phyloP scores from a whole-genome alignment of 2,113 vertebrate species.

The Pan paniscus region DNA sequence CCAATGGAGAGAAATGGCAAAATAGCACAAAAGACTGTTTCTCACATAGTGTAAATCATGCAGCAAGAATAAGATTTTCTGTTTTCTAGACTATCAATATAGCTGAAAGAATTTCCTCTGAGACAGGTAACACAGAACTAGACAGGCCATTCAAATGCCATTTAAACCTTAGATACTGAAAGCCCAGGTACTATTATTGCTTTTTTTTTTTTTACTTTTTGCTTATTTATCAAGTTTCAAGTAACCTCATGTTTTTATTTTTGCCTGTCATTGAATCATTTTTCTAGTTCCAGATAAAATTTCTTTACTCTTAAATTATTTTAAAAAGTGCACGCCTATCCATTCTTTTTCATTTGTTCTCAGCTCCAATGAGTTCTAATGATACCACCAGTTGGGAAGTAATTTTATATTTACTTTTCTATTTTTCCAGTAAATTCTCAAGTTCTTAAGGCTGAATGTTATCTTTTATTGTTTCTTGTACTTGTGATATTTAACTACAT shows the following conservation, averaged over 20 bases:
- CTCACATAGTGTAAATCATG: conserved; percentile 55
- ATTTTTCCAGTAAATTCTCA: neutral
- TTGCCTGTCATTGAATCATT: conserved; percentile 12
- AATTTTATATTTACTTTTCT: neutral
- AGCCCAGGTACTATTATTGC: neutral
- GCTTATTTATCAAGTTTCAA: conserved; percentile 53
- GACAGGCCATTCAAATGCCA: neutral
- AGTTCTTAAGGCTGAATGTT: neutral
- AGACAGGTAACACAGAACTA: neutral
- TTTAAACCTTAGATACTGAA: conserved; percentile 23
- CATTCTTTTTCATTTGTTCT: neutral
- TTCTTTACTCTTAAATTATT: conserved; percentile 19
- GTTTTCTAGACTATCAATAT: conserved; percentile 50
- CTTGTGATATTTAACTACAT: neutral
- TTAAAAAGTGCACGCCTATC: neutral
- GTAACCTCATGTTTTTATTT: conserved; percentile 23
- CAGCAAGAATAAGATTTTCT: conserved; percentile 58
- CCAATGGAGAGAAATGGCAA: conserved; percentile 58
- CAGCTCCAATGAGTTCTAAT: neutral
- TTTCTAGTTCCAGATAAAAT: conserved; percentile 19
- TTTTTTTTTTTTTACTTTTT: neutral
- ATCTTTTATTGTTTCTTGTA: neutral
- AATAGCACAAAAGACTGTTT: conserved; percentile 59
- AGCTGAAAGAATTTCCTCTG: conserved; percentile 44
- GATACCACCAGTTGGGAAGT: neutral